Evolutionary conservation across 2,888 invertebrate species (phyloP).

Genomic region (Ceraclea dissimilis): DNA sequence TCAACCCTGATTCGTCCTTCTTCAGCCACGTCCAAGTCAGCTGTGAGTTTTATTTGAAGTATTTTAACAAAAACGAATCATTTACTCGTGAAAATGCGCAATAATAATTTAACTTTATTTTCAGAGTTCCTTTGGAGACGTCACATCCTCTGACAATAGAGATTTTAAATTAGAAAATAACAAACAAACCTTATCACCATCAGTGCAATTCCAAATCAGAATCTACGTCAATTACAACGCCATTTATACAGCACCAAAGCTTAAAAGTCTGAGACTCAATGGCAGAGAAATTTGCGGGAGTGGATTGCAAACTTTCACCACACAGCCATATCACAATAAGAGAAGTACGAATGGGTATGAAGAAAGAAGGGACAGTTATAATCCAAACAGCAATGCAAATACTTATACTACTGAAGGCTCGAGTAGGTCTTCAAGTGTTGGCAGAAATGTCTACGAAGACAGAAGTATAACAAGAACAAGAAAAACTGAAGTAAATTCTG

Average conservation of each 20-base stretch:
- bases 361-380: neutral
- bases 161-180: slow-evolving; percentile 53
- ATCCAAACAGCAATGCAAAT: neutral
- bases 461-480: neutral
- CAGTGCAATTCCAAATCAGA: slow-evolving; percentile 47
- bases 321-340: neutral
- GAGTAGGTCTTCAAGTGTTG: neutral
- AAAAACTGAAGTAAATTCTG: neutral
- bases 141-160: slow-evolving; percentile 49
- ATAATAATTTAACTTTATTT: too few species aligned
- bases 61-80: too few species aligned
- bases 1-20: too few species aligned
- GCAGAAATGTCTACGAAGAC: too few species aligned
- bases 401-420: neutral
- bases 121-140: slow-evolving; percentile 55
- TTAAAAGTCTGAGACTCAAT: slow-evolving; percentile 47
- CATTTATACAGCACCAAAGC: slow-evolving; percentile 40
- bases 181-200: slow-evolving; percentile 49
- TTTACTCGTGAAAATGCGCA: too few species aligned
- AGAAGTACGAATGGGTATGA: neutral
- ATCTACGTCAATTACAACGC: slow-evolving; percentile 55
- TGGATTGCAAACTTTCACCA: neutral
- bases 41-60: too few species aligned
- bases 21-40: too few species aligned
- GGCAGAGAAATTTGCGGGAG: slow-evolving; percentile 49